Evolutionary conservation across 92 coral and sea anemone genomes (phyloP).

Genomic region (Palythoa grandis): DNA sequence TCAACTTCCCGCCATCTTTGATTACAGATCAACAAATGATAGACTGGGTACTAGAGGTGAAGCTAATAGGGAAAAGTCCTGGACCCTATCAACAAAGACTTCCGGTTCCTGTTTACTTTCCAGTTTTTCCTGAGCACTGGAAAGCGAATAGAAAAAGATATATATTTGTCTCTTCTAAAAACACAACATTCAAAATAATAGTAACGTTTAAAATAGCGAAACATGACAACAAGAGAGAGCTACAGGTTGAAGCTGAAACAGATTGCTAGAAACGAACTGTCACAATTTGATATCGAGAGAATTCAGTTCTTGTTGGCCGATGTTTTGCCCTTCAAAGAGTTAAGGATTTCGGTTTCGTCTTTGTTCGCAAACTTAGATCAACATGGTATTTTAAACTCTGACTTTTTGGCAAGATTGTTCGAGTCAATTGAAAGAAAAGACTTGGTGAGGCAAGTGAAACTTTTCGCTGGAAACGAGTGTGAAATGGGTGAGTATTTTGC

Average conservation of each 20-base stretch:
- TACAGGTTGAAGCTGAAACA: background rate
- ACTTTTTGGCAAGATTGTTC: background rate
- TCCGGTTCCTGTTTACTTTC: too few species aligned
- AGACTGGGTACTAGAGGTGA: background rate
- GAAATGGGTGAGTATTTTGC: constrained; percentile 1
- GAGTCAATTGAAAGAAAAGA: constrained; percentile 5
- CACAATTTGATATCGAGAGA: background rate
- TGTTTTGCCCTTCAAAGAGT: background rate
- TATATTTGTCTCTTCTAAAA: too few species aligned
- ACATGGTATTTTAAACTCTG: constrained; percentile 1
- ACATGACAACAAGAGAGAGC: background rate
- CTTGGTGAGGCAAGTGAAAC: background rate
- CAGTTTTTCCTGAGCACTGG: too few species aligned
- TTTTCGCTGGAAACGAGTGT: background rate
- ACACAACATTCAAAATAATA: too few species aligned
- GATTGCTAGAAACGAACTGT: background rate
- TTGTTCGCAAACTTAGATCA: constrained; percentile 26
- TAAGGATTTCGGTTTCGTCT: background rate
- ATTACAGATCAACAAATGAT: background rate
- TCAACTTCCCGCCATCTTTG: constrained; percentile 48
- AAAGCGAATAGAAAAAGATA: too few species aligned
- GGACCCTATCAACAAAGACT: background rate
- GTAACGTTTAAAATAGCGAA: background rate
- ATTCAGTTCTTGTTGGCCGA: constrained; percentile 24
- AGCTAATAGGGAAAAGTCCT: background rate